These are phyloP conservation scores for Anabacerthia variegaticeps DNA, from an alignment of 2,797 vertebrate species.

Conservation along the genomic window DNA sequence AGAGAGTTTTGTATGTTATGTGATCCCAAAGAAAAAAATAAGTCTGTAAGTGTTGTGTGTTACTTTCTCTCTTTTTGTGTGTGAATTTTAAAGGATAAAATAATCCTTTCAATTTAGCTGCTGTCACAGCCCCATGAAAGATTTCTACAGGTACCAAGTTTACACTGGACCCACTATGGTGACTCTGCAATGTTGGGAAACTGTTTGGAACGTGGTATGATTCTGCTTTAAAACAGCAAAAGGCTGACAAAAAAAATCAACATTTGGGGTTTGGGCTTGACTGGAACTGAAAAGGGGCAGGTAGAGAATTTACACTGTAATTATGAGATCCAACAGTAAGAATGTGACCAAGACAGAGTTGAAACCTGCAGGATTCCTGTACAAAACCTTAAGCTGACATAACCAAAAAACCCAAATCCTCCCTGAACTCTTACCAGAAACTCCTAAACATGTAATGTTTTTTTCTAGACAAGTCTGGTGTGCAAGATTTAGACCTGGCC, in stretches of 20 bases:
- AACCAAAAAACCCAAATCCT: not conserved
- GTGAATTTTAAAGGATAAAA: not conserved
- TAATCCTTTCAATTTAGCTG: not conserved
- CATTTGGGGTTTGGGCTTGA: not conserved
- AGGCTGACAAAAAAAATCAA: not conserved
- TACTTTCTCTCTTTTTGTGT: not conserved
- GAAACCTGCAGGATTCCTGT: not conserved
- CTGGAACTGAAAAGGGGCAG: not conserved
- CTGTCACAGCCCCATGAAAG: not conserved
- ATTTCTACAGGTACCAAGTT: not conserved
- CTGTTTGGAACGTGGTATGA: not conserved
- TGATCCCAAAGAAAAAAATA: not conserved
- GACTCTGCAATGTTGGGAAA: not conserved
- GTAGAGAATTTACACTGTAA: not conserved
- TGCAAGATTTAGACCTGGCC: not conserved
- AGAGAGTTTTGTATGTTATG: not conserved
- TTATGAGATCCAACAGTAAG: not conserved
- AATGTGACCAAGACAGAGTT: not conserved
- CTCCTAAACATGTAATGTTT: fast-evolving
- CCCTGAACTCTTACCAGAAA: not conserved
- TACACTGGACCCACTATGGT: not conserved
- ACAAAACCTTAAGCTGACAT: not conserved
- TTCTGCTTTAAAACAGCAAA: not conserved
- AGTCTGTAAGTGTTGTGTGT: not conserved
- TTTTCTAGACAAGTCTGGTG: not conserved